Evolutionary conservation across 2,113 vertebrate species (phyloP), one percentile per base, ranked within the genome.

Genomic region (Oophaga pumilio): DNA sequence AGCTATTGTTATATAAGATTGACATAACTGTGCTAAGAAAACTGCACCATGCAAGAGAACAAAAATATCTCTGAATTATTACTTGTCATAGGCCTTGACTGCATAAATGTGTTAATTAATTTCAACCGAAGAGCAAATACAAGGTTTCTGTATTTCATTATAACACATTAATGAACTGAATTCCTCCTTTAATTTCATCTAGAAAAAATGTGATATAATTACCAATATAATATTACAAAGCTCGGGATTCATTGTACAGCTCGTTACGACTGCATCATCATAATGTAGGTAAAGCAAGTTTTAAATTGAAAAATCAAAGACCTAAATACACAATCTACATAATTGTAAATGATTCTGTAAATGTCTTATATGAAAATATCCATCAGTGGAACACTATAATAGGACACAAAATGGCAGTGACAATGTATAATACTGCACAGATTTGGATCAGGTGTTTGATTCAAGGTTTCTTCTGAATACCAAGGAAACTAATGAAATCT

Each of bases 1-100:
- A 88, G 86, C 86, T 74, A 76, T 82, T 82, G 86, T 71, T 83
- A 88, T 83, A 82, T 56, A 15, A 83, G 17, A 76, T 28, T 64
- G 33, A 59, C 76, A 79, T 43, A 86, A 57, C 28, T 28, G 60
- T 49, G 28, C 20, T 13, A 68, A 56, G 8, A 53, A 64, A 84
- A 73, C 17, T 28, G 17, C 20, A 15, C 26, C 28, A 18, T 71
- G 80, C 60, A 77, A 14, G 68, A 33, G 43, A 50, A 74, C 9
- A 9, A 76, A 24, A 60, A 60, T 8, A 60, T 0, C 26, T 20
- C 20, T 1, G 26, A 20, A 80, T 80, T 24, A 60, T 80, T 33
- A 24, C 33, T 80, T 9, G 60, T 80, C 33, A 59, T 8, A 33
- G 7, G 17, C 24, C 12, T 33, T 33, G 57, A 59, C 24, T 28